A percentile compares a stretch with the other conserved stretches of the same genome.
These are phyloP conservation scores for Cinclus mexicanus DNA, from an alignment of 2,113 vertebrate species.

Conservation along the genomic window DNA sequence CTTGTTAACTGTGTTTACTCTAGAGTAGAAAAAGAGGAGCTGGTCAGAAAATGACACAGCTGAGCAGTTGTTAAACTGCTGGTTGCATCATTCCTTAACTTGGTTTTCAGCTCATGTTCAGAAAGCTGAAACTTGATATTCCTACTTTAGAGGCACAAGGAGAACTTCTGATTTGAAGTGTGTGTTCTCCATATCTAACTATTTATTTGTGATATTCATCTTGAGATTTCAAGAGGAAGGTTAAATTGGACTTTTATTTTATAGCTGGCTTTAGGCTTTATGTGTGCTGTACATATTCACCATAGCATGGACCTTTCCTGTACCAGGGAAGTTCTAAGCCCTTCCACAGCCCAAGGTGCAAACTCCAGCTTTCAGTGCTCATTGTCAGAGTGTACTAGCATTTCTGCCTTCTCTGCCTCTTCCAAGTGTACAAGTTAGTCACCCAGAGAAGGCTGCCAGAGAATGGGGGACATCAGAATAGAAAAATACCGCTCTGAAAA, in stretches of 20 bases:
- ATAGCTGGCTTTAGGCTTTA: neutral
- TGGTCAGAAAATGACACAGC: neutral
- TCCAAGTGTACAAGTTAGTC: neutral
- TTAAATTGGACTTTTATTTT: constrained; percentile 2
- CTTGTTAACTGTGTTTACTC: constrained; percentile 10
- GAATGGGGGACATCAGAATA: neutral
- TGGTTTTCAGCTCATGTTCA: neutral
- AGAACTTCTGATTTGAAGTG: constrained; percentile 16
- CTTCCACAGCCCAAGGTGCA: neutral
- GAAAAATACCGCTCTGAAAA: neutral
- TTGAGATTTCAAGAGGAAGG: neutral
- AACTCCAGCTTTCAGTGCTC: neutral
- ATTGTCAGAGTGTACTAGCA: neutral
- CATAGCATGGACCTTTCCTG: neutral
- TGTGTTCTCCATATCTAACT: neutral
- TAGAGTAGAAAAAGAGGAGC: neutral
- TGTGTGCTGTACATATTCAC: neutral
- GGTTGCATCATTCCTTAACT: neutral
- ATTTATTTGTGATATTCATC: constrained; percentile 1
- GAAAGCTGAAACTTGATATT: neutral
- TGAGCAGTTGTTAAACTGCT: neutral
- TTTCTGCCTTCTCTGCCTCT: constrained; percentile 7
- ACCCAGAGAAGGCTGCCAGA: neutral
- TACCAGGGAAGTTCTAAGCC: neutral
- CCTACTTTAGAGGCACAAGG: neutral